Percentiles rank a stretch among this genome's conserved stretches.
These are phyloP conservation scores for Neodontobutis hainanensis DNA, from an alignment of 2,113 vertebrate species.

Conservation along the genomic window DNA sequence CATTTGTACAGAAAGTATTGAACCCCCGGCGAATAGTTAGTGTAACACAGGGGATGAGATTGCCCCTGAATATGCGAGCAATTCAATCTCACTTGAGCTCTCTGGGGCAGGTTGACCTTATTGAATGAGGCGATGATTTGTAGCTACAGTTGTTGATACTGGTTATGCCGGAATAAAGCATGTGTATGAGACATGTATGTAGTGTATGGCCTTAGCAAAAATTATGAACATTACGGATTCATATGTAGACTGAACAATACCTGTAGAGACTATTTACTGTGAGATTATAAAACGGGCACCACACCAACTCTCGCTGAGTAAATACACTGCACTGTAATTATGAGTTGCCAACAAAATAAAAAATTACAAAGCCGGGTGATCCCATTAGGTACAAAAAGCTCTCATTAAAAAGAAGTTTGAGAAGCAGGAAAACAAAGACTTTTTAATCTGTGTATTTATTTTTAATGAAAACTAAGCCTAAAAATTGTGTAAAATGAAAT, in stretches of 20 bases:
- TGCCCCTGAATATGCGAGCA: conserved; percentile 55
- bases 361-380: background rate
- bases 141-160: conserved; percentile 44
- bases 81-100: conserved; percentile 48
- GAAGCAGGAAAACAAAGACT: background rate
- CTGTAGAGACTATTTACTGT: background rate
- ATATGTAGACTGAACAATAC: background rate
- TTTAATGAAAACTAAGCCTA: background rate
- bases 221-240: background rate
- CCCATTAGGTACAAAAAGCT: background rate
- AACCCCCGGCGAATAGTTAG: conserved; percentile 38
- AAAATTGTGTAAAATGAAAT: background rate
- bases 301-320: background rate
- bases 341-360: background rate
- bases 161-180: conserved; percentile 38
- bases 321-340: conserved; percentile 10
- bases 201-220: background rate
- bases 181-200: conserved; percentile 5
- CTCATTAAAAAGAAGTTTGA: conserved; percentile 10
- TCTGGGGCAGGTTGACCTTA: conserved; percentile 40
- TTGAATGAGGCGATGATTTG: conserved; percentile 53
- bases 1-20: conserved; percentile 23
- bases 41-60: conserved; percentile 62
- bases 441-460: background rate
- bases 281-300: background rate